Percentiles rank a stretch among this genome's conserved stretches.
phyloP scores from a whole-genome alignment of 2,888 invertebrate species.

The Cryptophagus acutangulus region DNA sequence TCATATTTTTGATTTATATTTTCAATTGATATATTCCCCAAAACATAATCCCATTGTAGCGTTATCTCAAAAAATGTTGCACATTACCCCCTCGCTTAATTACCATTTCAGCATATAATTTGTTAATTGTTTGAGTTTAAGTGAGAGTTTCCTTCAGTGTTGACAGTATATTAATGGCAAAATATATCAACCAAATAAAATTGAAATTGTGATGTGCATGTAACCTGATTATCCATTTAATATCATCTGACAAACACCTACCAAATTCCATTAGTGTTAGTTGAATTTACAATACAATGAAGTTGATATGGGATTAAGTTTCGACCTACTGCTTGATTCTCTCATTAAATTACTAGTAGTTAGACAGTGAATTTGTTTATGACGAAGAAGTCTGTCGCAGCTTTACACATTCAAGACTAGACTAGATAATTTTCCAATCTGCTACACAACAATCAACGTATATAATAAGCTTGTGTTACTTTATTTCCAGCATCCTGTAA shows the following conservation, averaged over 20 bases:
- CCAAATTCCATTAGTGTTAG: slow-evolving; percentile 19
- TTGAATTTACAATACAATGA: slow-evolving; percentile 16
- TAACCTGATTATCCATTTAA: slow-evolving; percentile 13
- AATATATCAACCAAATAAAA: background rate
- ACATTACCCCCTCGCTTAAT: no score
- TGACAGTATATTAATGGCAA: no score
- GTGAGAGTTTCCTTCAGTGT: no score
- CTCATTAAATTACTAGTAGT: slow-evolving; percentile 19
- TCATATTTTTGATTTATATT: no score
- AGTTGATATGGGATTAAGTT: slow-evolving; percentile 21
- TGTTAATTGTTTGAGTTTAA: no score
- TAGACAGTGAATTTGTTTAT: slow-evolving; percentile 12
- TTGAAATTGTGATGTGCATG: background rate
- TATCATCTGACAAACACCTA: slow-evolving; percentile 21
- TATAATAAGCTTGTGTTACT: slow-evolving; percentile 42
- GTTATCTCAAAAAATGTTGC: no score
- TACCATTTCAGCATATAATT: no score
- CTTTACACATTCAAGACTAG: slow-evolving; percentile 17
- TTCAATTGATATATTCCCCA: no score
- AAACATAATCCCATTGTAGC: no score
- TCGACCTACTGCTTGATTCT: slow-evolving; percentile 18
- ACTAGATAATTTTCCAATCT: slow-evolving; percentile 45
- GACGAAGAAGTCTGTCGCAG: slow-evolving; percentile 21
- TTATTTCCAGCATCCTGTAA: no score
- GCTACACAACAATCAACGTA: slow-evolving; percentile 43